These are phyloP conservation scores for Orthosia gracilis DNA, from an alignment of 2,888 invertebrate species.

Conservation along the genomic window DNA sequence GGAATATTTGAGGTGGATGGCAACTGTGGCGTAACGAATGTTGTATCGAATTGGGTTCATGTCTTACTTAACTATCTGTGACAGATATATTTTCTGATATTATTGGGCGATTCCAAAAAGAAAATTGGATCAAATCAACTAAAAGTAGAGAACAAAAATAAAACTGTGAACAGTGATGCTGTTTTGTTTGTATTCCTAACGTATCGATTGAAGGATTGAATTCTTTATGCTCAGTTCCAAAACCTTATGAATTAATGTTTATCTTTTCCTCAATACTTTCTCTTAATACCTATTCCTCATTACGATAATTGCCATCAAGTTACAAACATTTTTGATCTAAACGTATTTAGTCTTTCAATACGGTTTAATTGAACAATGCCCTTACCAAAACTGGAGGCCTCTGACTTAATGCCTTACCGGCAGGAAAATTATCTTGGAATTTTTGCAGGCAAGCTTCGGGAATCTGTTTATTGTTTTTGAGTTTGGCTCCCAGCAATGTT, in stretches of 20 bases:
- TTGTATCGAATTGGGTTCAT: constrained; percentile 15
- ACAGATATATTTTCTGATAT: neutral
- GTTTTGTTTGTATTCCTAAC: neutral
- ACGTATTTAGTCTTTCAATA: neutral
- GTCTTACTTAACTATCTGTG: neutral
- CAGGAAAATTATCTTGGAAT: constrained; percentile 78
- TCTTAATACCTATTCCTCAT: neutral
- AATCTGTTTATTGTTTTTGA: constrained; percentile 83
- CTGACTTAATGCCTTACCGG: constrained; percentile 73
- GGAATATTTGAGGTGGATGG: constrained; percentile 75
- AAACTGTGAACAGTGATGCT: neutral
- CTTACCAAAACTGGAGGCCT: constrained; percentile 63
- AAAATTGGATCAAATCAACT: neutral
- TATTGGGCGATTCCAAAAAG: neutral
- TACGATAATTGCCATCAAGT: neutral
- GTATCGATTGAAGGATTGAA: neutral
- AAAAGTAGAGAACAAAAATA: neutral
- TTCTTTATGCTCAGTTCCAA: neutral
- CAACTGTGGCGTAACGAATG: constrained; percentile 57
- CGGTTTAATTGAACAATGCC: constrained; percentile 52
- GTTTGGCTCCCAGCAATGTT: constrained; percentile 77
- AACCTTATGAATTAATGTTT: neutral
- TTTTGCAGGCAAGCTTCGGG: constrained; percentile 73
- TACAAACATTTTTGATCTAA: neutral
- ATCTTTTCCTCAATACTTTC: neutral